Conservation (phyloP, 2,888 invertebrate species). For the Aromia moschata region DNA sequence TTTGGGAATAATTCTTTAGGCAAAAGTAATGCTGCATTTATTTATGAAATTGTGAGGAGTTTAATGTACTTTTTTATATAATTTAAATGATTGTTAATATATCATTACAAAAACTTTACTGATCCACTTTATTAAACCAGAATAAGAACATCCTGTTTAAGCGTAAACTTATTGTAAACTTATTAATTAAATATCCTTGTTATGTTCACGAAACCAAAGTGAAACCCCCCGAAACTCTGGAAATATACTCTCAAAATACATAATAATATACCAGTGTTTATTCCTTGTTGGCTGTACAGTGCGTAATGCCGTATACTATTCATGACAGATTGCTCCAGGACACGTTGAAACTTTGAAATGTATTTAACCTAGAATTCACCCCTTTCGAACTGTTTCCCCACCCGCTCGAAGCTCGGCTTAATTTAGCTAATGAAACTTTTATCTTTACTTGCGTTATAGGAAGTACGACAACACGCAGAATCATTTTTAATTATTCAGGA, state of each 20-base stretch:
- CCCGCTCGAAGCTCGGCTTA: slow-evolving; percentile 13
- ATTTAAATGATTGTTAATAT: too few species aligned
- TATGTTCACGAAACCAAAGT: background rate
- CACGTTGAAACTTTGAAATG: slow-evolving; percentile 26
- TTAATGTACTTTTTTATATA: too few species aligned
- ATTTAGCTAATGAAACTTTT: slow-evolving; percentile 20
- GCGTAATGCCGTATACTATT: slow-evolving; percentile 1
- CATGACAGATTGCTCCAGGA: slow-evolving; percentile 17
- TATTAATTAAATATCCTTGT: slow-evolving; percentile 6
- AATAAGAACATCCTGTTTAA: too few species aligned
- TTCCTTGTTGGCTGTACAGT: slow-evolving; percentile 1
- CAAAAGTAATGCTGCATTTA: too few species aligned
- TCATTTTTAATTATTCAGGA: slow-evolving; percentile 18
- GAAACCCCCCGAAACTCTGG: background rate
- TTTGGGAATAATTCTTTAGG: too few species aligned
- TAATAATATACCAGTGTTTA: slow-evolving; percentile 8
- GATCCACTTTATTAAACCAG: too few species aligned
- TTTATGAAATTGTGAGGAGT: too few species aligned
- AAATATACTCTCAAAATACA: too few species aligned
- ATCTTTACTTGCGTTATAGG: slow-evolving; percentile 3
- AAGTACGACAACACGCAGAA: background rate
- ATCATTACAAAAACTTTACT: too few species aligned
- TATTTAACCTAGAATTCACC: slow-evolving; percentile 23
- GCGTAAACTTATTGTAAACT: background rate
- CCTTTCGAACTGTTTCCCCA: slow-evolving; percentile 9